Base-by-base conservation (phyloP, 2,797 vertebrate species). In the Helarctos malayanus region DNA sequence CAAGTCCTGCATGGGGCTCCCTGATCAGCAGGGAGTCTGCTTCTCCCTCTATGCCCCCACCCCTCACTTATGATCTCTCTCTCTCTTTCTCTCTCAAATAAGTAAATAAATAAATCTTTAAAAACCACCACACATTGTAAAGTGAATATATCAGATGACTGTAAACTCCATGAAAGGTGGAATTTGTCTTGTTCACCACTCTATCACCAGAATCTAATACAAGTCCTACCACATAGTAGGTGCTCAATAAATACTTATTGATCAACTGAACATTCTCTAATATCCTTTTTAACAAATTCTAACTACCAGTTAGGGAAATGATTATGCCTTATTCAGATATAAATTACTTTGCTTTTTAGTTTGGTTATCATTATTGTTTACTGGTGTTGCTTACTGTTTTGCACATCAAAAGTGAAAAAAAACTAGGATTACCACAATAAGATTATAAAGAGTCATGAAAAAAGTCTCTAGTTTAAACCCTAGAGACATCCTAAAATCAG, bases 311-410 rank as follows among this genome's bases (percentile, higher is more conserved):
- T 49, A 81, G 19, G 59, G 18, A 92, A 80, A 75, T 78, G 3
- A 63, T 29, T 35, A 38, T 54, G n/a, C 7, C 18, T 92, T 84
- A 38, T 68, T 76, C 10, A 76, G 16, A 71, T 65, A 80, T 12
- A 95, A 93, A 65, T 63, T 57, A 94, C 23, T 95, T 95, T 89
- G 49, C 10, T 76, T 38, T 69, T 68, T 29, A 45, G n/a, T 41
- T 81, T 52, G 11, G 7, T 79, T 78, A 69, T 41, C 89, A 23
- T 35, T 63, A 38, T 29, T 54, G 8, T 32, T 84, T 91, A 71
- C 3, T 7, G 4, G 45, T 78, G 15, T 47, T 75, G 14, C 47
- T 92, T 96, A 84, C 2, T 41, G 11, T 25, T 84, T 91, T 85
- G 73, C 35, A 52, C 52, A 29, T 69, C 49, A 84, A 78, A 94